Percentiles rank a stretch among this genome's conserved stretches.
Conservation (phyloP, 2,797 vertebrate species). For the Sebastes cheni region DNA sequence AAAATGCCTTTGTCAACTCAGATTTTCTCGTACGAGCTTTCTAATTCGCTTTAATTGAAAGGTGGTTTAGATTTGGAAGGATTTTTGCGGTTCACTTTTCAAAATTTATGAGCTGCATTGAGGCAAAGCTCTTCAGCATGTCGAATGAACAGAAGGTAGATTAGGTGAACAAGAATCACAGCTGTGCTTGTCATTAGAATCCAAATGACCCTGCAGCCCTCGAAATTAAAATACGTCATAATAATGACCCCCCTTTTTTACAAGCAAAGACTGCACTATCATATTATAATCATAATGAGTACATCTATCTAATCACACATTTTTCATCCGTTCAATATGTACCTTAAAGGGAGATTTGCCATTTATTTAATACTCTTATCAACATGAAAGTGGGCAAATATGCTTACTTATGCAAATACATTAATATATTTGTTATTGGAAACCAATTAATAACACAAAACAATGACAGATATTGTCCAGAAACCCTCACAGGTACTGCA, state of each 20-base stretch:
- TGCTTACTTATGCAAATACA: no score
- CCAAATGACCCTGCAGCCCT: neutral
- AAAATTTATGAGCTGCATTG: constrained; percentile 13
- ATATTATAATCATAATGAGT: neutral
- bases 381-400: no score
- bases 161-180: constrained; percentile 14
- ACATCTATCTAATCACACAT: no score
- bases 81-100: neutral
- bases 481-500: no score
- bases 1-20: neutral
- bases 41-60: neutral
- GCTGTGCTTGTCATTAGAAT: neutral
- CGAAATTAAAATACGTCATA: neutral
- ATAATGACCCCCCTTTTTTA: neutral
- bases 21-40: neutral
- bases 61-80: neutral
- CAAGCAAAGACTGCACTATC: neutral
- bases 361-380: no score
- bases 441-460: no score
- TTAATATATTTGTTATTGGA: no score
- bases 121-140: constrained; percentile 12
- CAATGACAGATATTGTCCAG: no score
- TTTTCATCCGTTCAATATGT: no score
- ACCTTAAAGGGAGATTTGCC: no score
- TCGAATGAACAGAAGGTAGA: constrained; percentile 11